Conservation (phyloP, 2,113 vertebrate species). For the Collichthys lucidus region DNA sequence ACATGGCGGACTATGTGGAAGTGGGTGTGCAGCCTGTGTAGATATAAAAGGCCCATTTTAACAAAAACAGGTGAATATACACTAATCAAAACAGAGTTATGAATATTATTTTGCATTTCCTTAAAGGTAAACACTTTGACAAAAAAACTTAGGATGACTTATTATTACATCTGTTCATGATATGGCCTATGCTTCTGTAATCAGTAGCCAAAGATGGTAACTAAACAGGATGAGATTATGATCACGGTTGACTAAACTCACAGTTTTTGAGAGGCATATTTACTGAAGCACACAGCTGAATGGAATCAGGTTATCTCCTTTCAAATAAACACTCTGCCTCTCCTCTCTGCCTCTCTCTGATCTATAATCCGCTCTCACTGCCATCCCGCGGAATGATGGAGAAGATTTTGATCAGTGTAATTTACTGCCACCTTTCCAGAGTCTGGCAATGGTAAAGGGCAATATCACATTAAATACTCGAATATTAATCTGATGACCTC, state of each 20-base stretch:
- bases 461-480: conserved; percentile 19
- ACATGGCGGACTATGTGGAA: too few species aligned
- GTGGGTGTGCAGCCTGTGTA: too few species aligned
- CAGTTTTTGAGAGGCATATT: conserved; percentile 44
- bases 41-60: too few species aligned
- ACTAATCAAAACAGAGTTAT: too few species aligned
- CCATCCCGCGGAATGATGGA: conserved; percentile 35
- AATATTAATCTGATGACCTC: conserved; percentile 33
- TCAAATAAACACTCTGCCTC: conserved; percentile 45
- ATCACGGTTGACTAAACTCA: conserved; percentile 27
- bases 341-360: conserved; percentile 39
- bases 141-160: not conserved
- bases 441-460: conserved; percentile 27
- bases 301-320: conserved; percentile 54
- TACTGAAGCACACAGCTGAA: conserved; percentile 49
- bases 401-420: conserved; percentile 42
- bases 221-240: conserved; percentile 37
- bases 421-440: conserved; percentile 52
- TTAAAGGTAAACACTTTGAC: too few species aligned
- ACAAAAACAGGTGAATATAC: too few species aligned
- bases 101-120: too few species aligned
- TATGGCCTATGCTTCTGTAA: conserved; percentile 3
- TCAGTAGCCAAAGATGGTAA: conserved; percentile 37
- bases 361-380: conserved; percentile 49
- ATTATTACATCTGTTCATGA: conserved; percentile 8